Evolutionary conservation across 1,140 invertebrate species (phyloP).

Genomic region (Medauroidea extradentata): DNA sequence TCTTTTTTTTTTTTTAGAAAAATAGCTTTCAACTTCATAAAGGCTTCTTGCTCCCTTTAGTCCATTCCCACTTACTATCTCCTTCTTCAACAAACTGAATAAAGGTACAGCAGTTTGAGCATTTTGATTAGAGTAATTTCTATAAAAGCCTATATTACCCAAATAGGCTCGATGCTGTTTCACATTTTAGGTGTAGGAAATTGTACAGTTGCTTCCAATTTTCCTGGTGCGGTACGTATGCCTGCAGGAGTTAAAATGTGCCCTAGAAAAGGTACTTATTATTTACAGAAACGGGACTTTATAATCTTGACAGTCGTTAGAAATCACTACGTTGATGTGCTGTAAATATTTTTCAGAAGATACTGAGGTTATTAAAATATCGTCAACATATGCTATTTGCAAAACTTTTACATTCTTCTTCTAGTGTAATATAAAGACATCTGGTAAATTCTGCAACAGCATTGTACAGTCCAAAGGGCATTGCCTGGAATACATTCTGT

Average conservation of each 20-base stretch:
- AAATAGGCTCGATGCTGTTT: neutral
- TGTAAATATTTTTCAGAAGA: neutral
- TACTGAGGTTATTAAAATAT: neutral
- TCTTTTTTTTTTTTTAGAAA: slow-evolving; percentile 22
- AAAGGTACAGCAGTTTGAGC: neutral
- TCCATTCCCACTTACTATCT: slow-evolving; percentile 25
- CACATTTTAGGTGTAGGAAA: slow-evolving; percentile 1
- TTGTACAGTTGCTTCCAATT: neutral
- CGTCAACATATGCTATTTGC: neutral
- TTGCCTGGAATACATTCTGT: too few relatives aligned
- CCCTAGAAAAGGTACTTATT: neutral
- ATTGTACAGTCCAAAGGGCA: too few relatives aligned
- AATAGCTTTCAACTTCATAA: slow-evolving; percentile 28
- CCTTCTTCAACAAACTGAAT: slow-evolving; percentile 24
- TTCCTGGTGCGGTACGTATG: neutral
- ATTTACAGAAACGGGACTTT: neutral
- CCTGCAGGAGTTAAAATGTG: neutral
- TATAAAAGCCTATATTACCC: neutral
- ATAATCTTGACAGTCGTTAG: neutral
- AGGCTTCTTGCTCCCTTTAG: slow-evolving; percentile 19
- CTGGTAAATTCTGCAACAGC: too few relatives aligned
- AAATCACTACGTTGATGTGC: neutral
- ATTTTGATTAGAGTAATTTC: neutral
- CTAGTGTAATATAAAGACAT: too few relatives aligned
- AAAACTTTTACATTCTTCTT: neutral